Percentiles rank a stretch among this genome's conserved stretches.
Conservation (phyloP, 2,113 vertebrate genomes). For the human (Homo sapiens) region GRCh38 chr6:56802001-56802500, state of each 20-base stretch:
- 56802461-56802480: not conserved
- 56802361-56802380: slow-evolving; percentile 30
- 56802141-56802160: not conserved
- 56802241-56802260: slow-evolving; percentile 5
- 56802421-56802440: slow-evolving; percentile 42
- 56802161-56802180: not conserved
- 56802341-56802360: slow-evolving; percentile 18
- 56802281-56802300: not conserved
- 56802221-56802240: not conserved
- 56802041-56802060: not conserved
- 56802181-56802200: not conserved
- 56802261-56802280: not conserved
- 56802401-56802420: not conserved
- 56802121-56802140: not conserved
- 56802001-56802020: no score
- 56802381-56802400: slow-evolving; percentile 11
- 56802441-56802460: slow-evolving; percentile 12
- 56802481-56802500: not conserved
- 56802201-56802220: not conserved
- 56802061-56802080: not conserved
- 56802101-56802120: not conserved
- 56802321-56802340: not conserved
- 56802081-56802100: not conserved
- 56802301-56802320: not conserved
- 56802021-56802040: no score